Base-by-base conservation (phyloP, 1,140 invertebrate genomes). In the Sitodiplosis mosellana region DNA sequence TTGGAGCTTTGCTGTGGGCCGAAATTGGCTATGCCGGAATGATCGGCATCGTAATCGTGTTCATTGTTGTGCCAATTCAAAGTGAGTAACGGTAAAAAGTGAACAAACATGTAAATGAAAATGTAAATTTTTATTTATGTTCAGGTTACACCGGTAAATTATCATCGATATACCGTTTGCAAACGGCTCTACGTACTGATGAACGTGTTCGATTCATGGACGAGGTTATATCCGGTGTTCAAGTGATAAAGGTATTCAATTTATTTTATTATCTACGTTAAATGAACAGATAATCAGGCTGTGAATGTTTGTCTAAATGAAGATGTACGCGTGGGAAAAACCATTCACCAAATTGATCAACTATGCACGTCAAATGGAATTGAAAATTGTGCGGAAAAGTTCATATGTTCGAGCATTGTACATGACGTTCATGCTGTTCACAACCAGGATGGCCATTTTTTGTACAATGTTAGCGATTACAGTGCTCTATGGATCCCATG, bases 191-290 rank as follows among this genome's bases (percentile, higher is more conserved):
- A 8, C 71, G 75, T 53, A 87, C 83, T 0, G 84, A 87, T 58
- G 76, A 83, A 57, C 63, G 85, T 43, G 76, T 87, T 1, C 65
- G 80, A 7, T 56, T 85, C 14, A 86, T 87, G 80, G 81, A 81
- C 54, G 83, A 87, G 64, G 78, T 87, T 17, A 74, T 87, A 19
- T 72, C 69, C 1, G 77, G 75, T 0, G 69, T 77, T 0, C 74
- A 76, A 55, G 22, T 46, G 18, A 86, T 88, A 48, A 88, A 87
- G 61, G n/a, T n/a, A n/a, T n/a, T n/a, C n/a, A n/a, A n/a, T n/a
- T n/a, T n/a, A n/a, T n/a, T n/a, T n/a, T n/a, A n/a, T n/a, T n/a
- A 83, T 87, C 80, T 83, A 83, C 55, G 74, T n/a, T n/a, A n/a
- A n/a, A n/a, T n/a, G n/a, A n/a, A n/a, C n/a, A n/a, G n/a, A n/a